Percentiles rank a stretch among this genome's conserved stretches.
phyloP scores from a whole-genome alignment of 2,797 vertebrate genomes.

The Coreius guichenoti region DNA sequence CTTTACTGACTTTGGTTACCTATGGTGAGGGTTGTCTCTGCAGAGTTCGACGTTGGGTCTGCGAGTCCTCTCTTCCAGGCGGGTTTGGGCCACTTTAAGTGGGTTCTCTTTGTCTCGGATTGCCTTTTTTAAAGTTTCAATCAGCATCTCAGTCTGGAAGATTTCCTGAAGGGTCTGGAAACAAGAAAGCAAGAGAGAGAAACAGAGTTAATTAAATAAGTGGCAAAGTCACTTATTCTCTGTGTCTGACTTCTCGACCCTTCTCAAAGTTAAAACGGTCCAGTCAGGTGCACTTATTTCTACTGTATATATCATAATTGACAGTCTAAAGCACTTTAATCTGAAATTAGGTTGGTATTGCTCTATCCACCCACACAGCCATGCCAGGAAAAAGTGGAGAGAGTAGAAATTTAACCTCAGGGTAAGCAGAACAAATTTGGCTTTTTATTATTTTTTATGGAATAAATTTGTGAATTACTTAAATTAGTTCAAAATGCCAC shows the following conservation, averaged over 20 bases:
- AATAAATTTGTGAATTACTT: neutral
- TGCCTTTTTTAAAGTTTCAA: slow-evolving; percentile 86
- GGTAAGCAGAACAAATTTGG: neutral
- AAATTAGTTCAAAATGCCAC: neutral
- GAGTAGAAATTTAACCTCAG: neutral
- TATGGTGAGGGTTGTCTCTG: slow-evolving; percentile 86
- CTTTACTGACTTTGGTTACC: slow-evolving; percentile 71
- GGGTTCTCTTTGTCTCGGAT: slow-evolving; percentile 86
- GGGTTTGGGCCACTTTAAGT: slow-evolving; percentile 91
- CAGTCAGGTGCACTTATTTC: neutral
- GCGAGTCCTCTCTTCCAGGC: slow-evolving; percentile 87
- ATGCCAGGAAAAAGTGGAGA: neutral
- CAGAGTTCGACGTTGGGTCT: slow-evolving; percentile 92
- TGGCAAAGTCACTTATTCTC: neutral
- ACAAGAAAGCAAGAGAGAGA: neutral
- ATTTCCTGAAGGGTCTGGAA: slow-evolving; percentile 91
- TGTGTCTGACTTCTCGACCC: neutral
- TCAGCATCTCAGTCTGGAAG: slow-evolving; percentile 88
- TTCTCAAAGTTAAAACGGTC: neutral
- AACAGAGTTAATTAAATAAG: neutral
- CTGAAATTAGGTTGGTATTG: neutral
- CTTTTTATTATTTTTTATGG: neutral
- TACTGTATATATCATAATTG: neutral
- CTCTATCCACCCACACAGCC: neutral
- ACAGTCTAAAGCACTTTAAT: slow-evolving; percentile 15